A percentile compares a stretch with the other conserved stretches of the same genome.
Evolutionary conservation across 2,113 vertebrate genomes (phyloP).

Genomic region (Oncorhynchus tshawytscha): DNA sequence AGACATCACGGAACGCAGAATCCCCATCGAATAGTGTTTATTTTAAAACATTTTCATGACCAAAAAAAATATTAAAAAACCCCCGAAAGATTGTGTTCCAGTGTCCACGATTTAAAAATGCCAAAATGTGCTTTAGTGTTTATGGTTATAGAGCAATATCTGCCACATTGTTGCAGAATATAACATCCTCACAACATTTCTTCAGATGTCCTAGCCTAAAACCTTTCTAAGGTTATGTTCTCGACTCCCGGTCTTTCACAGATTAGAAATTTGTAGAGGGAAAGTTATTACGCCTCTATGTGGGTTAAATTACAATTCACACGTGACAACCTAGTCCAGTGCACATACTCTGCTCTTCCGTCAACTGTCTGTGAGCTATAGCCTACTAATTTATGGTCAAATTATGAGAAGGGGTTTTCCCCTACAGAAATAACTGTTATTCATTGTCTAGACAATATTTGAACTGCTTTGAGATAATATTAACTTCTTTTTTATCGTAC

Average conservation of each 20-base stretch:
- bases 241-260: not conserved
- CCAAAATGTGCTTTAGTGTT: not conserved
- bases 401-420: not conserved
- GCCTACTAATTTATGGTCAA: not conserved
- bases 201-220: not conserved
- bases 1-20: slow-evolving; percentile 40
- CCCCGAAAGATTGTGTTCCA: not conserved
- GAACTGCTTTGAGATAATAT: too few species aligned
- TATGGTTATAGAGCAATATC: not conserved
- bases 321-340: slow-evolving; percentile 25
- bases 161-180: not conserved
- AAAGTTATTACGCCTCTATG: slow-evolving; percentile 42
- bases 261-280: not conserved
- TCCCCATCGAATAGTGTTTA: slow-evolving; percentile 17
- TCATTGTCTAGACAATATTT: too few species aligned
- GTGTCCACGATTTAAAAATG: not conserved
- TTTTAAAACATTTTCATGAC: slow-evolving; percentile 6
- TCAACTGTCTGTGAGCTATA: slow-evolving; percentile 14
- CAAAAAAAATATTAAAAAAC: not conserved
- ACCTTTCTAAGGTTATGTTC: not conserved
- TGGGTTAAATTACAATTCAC: slow-evolving; percentile 47
- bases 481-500: too few species aligned
- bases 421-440: not conserved
- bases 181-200: not conserved
- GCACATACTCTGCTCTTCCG: slow-evolving; percentile 13